Conservation (phyloP, 2,888 invertebrate genomes). For the Acanthosoma haemorrhoidale region DNA sequence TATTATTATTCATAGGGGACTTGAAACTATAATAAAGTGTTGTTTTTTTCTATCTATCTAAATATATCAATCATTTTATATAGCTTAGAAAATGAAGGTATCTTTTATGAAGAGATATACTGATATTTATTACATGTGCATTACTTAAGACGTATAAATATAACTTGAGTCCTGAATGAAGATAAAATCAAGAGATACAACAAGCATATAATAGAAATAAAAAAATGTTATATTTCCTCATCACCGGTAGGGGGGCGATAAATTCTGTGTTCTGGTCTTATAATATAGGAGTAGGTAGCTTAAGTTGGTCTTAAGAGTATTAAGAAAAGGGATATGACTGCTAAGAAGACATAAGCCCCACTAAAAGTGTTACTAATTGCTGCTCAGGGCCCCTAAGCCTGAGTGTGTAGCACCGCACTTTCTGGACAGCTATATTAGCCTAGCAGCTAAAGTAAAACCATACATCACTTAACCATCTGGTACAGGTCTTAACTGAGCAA, state of each 20-base stretch:
- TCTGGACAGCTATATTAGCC: neutral
- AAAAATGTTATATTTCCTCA: no score
- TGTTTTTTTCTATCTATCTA: no score
- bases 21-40: no score
- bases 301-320: neutral
- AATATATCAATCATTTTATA: no score
- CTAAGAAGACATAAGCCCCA: slow-evolving; percentile 4
- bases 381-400: no score
- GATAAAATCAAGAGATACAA: neutral
- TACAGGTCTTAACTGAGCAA: no score
- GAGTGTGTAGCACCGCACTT: neutral
- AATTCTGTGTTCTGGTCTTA: neutral
- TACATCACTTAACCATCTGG: neutral
- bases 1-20: no score
- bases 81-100: no score
- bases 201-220: no score
- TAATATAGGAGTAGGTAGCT: neutral
- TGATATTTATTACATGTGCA: no score
- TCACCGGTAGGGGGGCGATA: neutral
- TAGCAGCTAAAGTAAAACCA: neutral
- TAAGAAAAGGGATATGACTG: neutral
- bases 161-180: neutral
- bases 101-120: no score
- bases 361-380: slow-evolving; percentile 22
- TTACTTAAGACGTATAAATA: neutral